phyloP scores from a whole-genome alignment of 2,797 vertebrate species.

The Aratinga solstitialis region DNA sequence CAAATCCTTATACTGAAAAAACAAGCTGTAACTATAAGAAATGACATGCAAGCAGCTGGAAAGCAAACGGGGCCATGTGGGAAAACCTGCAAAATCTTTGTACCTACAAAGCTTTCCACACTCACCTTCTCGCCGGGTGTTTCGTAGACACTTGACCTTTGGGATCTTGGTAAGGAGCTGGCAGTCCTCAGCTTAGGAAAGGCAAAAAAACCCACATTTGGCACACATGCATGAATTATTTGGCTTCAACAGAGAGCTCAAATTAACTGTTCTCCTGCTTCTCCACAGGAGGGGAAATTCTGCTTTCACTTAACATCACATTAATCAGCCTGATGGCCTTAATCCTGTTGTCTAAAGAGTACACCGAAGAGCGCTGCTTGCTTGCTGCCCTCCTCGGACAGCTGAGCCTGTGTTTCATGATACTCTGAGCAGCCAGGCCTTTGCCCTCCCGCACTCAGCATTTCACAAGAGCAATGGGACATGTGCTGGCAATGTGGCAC shows the following conservation, averaged over 20 bases:
- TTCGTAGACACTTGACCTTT: constrained; percentile 94
- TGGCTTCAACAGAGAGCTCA: constrained; percentile 7
- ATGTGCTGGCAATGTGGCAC: fast-evolving
- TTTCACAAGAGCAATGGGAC: neutral
- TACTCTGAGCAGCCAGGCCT: neutral
- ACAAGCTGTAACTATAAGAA: neutral
- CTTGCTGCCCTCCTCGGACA: neutral
- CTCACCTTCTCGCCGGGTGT: constrained; percentile 90
- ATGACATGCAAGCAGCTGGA: neutral
- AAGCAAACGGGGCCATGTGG: neutral
- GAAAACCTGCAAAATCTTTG: neutral
- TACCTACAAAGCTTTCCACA: neutral
- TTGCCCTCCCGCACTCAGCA: fast-evolving
- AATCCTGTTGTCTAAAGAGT: constrained; percentile 19
- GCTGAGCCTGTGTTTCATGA: neutral
- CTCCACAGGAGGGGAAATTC: neutral
- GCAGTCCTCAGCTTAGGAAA: constrained; percentile 91
- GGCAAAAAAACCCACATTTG: constrained; percentile 40
- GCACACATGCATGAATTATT: neutral
- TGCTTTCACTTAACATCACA: constrained; percentile 54
- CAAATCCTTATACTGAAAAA: neutral
- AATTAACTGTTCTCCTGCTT: constrained; percentile 32
- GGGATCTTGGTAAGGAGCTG: constrained; percentile 94
- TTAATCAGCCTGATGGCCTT: constrained; percentile 48
- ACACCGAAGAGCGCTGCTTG: constrained; percentile 10